Conservation (phyloP, 1,140 invertebrate species). For the Tetraneura akinire region DNA sequence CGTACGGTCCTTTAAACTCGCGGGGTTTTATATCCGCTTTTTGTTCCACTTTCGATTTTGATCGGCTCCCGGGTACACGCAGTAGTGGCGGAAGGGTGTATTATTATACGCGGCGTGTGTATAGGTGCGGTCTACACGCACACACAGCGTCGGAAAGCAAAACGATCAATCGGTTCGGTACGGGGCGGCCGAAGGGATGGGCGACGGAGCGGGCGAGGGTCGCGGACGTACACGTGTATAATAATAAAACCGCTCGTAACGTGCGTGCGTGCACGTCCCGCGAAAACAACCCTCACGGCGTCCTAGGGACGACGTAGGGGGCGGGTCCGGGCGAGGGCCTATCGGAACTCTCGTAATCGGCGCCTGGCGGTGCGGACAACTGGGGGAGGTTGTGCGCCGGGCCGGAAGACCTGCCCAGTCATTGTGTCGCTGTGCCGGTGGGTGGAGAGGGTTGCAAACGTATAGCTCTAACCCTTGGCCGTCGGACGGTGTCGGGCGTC, state of each 20-base stretch:
- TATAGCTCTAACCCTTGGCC: too few species aligned
- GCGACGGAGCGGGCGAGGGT: neutral
- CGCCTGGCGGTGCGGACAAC: neutral
- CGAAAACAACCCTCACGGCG: neutral
- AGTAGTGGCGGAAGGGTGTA: neutral
- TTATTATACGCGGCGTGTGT: neutral
- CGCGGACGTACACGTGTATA: slow-evolving; percentile 16
- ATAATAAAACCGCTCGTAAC: neutral
- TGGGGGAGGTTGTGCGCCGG: slow-evolving; percentile 20
- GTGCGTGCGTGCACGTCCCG: neutral
- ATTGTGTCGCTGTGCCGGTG: neutral
- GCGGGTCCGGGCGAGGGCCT: slow-evolving; percentile 33
- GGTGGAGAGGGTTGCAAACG: too few species aligned
- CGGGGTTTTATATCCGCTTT: neutral
- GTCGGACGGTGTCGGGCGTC: too few species aligned
- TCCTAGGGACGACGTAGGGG: neutral
- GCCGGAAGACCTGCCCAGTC: slow-evolving; percentile 30
- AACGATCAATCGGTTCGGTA: slow-evolving; percentile 19
- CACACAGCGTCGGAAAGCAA: neutral
- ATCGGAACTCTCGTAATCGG: slow-evolving; percentile 3
- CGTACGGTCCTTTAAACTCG: neutral
- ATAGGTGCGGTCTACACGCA: neutral
- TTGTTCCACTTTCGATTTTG: slow-evolving; percentile 34
- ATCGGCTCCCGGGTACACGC: neutral
- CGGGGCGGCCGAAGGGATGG: too few species aligned